Evolutionary conservation across 2,888 invertebrate genomes (phyloP).

Genomic region (Xestoiulus laeticollis): DNA sequence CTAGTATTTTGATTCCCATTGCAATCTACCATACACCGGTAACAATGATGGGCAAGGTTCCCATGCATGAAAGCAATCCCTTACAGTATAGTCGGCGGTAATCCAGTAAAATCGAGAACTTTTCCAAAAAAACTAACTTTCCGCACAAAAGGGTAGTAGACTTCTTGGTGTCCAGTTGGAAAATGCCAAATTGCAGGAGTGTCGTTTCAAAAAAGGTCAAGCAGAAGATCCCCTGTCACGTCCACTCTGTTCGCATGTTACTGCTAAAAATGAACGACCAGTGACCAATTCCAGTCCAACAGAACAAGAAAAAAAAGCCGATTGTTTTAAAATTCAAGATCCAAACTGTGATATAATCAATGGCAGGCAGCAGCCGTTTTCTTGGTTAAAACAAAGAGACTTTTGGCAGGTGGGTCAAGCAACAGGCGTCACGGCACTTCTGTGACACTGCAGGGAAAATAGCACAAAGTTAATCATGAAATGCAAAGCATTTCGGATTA

Average conservation of each 20-base stretch:
- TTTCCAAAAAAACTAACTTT: not conserved
- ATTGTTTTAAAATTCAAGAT: not conserved
- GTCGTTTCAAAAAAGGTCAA: not conserved
- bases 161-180: not conserved
- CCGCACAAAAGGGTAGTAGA: not conserved
- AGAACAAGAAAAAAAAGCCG: not conserved
- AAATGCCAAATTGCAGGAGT: not conserved
- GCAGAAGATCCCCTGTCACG: not conserved
- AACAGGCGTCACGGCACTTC: not conserved
- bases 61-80: constrained; percentile 1
- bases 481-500: not conserved
- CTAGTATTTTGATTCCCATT: constrained; percentile 52
- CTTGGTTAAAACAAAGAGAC: constrained; percentile 30
- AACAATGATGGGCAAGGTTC: not conserved
- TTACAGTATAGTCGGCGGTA: not conserved
- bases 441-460: not conserved
- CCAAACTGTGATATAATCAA: not conserved
- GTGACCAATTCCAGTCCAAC: not conserved
- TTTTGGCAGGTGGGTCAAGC: constrained; percentile 12
- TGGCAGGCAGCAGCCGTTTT: not conserved
- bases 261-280: not conserved
- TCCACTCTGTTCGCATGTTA: not conserved
- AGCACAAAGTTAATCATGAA: not conserved
- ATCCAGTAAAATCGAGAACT: not conserved
- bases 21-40: constrained; percentile 31